Evolutionary conservation across 92 coral and sea anemone species (phyloP).

Genomic region (Heteractis magnifica): DNA sequence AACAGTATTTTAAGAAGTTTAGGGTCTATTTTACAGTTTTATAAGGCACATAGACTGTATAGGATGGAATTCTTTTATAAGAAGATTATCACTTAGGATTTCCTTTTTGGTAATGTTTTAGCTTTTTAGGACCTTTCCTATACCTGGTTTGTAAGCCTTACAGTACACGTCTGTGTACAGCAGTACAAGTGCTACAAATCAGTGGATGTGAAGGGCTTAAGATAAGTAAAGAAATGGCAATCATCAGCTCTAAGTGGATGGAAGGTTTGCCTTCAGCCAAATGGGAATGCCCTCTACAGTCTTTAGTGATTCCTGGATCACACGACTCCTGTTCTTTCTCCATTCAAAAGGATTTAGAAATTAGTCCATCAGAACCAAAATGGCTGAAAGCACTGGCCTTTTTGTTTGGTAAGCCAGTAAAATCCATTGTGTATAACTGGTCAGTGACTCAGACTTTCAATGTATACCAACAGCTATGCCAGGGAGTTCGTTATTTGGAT

Average conservation of each 20-base stretch:
- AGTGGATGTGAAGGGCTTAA: neutral
- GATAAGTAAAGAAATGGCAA: neutral
- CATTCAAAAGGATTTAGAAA: slow-evolving; percentile 69
- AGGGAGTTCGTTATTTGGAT: slow-evolving; percentile 90
- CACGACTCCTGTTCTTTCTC: slow-evolving; percentile 87
- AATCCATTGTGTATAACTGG: slow-evolving; percentile 84
- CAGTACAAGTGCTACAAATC: neutral
- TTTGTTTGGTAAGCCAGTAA: slow-evolving; percentile 71
- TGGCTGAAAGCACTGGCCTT: slow-evolving; percentile 70
- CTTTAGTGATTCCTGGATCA: slow-evolving; percentile 86
- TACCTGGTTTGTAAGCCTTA: no score
- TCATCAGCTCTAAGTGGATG: slow-evolving; percentile 72
- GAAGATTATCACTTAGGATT: no score
- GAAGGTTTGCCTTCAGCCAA: slow-evolving; percentile 85
- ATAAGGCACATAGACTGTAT: no score
- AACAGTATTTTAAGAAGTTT: no score
- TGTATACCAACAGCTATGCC: slow-evolving; percentile 72
- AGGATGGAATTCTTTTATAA: no score
- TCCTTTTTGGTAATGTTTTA: no score
- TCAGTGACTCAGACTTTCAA: slow-evolving; percentile 76
- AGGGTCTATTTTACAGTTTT: no score
- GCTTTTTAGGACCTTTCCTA: no score
- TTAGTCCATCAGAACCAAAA: slow-evolving; percentile 81
- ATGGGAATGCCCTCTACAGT: slow-evolving; percentile 77
- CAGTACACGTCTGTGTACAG: no score